Base-by-base conservation (phyloP, 2,113 vertebrate species). In the Manacus vitellinus region DNA sequence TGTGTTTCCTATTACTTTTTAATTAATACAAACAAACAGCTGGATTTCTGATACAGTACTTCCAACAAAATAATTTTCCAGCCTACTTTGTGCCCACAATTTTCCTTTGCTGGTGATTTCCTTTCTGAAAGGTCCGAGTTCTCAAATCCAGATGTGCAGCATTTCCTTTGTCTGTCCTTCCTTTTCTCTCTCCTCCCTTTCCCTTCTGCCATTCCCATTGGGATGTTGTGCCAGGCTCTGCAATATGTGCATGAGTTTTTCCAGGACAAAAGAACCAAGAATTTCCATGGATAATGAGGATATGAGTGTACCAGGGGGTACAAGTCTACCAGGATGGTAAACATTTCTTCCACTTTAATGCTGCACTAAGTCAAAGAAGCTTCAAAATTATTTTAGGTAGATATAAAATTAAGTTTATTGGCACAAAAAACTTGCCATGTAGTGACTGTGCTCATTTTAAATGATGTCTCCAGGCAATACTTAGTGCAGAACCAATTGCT, bases 111-210 rank as follows among this genome's bases (percentile, higher is more conserved):
- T 21, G 51, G 8, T 24, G 5, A 12, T 70, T 89, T 88, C 37
- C 9, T 23, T 73, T 70, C 31, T 25, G 63, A 47, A 18, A 23
- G 0, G 28, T 12, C 28, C 0, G 1, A 52, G 49, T n/a, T 76
- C 22, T 81, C 15, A 24, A 49, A 8, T 41, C 3, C 19, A 16
- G 41, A 20, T 0, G 1, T 55, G 22, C 0, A 28, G 8, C 4
- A 44, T 12, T 28, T 41, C 9, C 52, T 78, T 66, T 71, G 30
- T 71, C 30, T 55, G 7, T 61, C 74, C 37, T 56, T 58, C 51
- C 11, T 63, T 37, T 30, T 37, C 66, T 18, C 1, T 18, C 14
- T n/a, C 63, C 24, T 30, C 31, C 13, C 21, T 58, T 74, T 62
- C 18, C 24, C 16, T 33, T 49, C 51, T 54, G 5, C n/a, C 37